These are phyloP conservation scores for Drosophila oshimai DNA, from an alignment of 1,140 invertebrate species.

Conservation along the genomic window DNA sequence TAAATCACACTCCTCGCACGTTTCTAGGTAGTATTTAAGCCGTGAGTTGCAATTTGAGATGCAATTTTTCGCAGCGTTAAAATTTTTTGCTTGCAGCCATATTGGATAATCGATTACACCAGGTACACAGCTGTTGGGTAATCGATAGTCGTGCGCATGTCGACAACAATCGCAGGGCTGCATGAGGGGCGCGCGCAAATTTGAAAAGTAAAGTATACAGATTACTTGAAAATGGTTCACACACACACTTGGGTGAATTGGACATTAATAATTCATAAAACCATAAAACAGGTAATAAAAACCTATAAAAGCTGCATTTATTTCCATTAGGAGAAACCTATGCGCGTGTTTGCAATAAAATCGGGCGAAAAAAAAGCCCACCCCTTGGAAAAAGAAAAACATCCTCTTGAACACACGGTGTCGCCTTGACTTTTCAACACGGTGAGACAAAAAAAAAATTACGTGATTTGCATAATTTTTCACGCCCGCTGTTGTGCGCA, in stretches of 20 bases:
- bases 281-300: not conserved
- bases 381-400: not conserved
- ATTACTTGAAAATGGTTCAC: not conserved
- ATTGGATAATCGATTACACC: slow-evolving; percentile 71
- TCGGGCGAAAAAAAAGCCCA: not conserved
- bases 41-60: slow-evolving; percentile 17
- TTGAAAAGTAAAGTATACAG: slow-evolving; percentile 18
- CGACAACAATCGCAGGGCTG: slow-evolving; percentile 6
- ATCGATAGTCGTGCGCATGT: slow-evolving; percentile 59
- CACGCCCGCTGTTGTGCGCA: slow-evolving; percentile 28
- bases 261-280: not conserved
- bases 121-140: slow-evolving; percentile 53
- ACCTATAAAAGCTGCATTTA: not conserved
- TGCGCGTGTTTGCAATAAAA: slow-evolving; percentile 36
- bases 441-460: slow-evolving; percentile 41
- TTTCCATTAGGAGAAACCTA: not conserved
- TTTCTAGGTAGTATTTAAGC: not conserved
- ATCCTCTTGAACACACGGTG: slow-evolving; percentile 25
- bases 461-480: slow-evolving; percentile 54
- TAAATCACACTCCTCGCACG: not conserved
- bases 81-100: slow-evolving; percentile 53
- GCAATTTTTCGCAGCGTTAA: slow-evolving; percentile 30
- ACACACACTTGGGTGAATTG: too few relatives aligned
- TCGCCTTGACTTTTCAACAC: slow-evolving; percentile 31
- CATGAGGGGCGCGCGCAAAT: not conserved